These are phyloP conservation scores for Calidris pugnax DNA, from an alignment of 2,113 vertebrate species.

Conservation along the genomic window DNA sequence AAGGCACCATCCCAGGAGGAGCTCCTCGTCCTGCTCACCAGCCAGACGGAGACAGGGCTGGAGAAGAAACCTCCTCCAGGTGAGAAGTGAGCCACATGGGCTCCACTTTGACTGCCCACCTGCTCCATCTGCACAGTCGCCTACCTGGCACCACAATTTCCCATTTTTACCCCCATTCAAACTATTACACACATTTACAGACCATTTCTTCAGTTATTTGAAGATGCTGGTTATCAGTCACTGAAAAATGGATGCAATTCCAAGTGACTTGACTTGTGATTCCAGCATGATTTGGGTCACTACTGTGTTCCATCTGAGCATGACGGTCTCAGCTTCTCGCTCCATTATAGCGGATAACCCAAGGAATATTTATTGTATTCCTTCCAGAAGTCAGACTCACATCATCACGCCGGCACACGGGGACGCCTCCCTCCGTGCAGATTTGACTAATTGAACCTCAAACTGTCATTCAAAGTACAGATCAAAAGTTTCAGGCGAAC, in stretches of 20 bases:
- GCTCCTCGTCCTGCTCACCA: not conserved
- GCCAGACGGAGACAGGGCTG: not conserved
- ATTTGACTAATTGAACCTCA: not conserved
- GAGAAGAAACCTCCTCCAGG: not conserved
- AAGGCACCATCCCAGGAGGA: not conserved
- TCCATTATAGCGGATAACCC: rapidly evolving
- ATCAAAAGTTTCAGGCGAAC: not conserved
- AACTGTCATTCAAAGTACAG: not conserved
- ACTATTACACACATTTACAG: rapidly evolving
- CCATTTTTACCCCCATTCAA: rapidly evolving
- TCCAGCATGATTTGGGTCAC: not conserved
- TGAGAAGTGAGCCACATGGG: rapidly evolving
- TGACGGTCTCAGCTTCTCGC: rapidly evolving
- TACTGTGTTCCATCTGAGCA: rapidly evolving
- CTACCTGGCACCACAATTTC: rapidly evolving
- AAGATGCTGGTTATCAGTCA: not conserved
- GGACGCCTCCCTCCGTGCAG: not conserved
- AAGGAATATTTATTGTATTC: not conserved
- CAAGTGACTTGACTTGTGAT: not conserved
- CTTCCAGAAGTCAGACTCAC: not conserved
- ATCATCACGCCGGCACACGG: rapidly evolving
- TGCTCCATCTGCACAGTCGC: not conserved
- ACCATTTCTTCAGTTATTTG: rapidly evolving
- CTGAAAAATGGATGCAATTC: not conserved
- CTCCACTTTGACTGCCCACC: not conserved